Evolutionary conservation across 2,797 vertebrate genomes (phyloP).

Genomic region (Gymnoscopelus braueri): DNA sequence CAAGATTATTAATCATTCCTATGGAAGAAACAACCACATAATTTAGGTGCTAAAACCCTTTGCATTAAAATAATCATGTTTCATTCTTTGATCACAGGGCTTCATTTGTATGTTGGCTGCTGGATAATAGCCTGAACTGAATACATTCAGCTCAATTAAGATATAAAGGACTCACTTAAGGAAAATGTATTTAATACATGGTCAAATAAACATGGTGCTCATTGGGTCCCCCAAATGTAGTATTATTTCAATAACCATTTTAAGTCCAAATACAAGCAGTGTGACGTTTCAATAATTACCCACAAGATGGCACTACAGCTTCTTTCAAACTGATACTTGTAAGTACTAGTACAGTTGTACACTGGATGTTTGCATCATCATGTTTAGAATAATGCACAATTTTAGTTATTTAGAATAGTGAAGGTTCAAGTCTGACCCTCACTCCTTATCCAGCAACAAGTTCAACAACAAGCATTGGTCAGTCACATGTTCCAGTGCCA

Average conservation of each 20-base stretch:
- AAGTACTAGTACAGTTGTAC: too few relatives aligned
- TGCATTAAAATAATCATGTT: neutral
- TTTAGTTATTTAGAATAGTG: too few relatives aligned
- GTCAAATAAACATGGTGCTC: neutral
- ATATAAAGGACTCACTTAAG: neutral
- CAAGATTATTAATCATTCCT: neutral
- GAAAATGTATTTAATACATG: neutral
- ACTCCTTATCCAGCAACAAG: too few relatives aligned
- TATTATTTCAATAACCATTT: neutral
- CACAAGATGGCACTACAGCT: slow-evolving; percentile 37
- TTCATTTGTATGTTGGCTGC: slow-evolving; percentile 11
- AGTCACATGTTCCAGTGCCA: too few relatives aligned
- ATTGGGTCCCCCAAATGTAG: neutral
- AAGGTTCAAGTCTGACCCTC: too few relatives aligned
- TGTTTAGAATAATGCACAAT: too few relatives aligned
- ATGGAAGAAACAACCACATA: neutral
- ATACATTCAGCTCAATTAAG: too few relatives aligned
- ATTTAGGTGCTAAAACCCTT: neutral
- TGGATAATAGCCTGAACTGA: neutral
- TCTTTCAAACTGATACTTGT: neutral
- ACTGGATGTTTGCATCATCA: too few relatives aligned
- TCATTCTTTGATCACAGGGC: neutral
- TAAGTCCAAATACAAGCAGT: neutral
- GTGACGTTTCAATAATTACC: slow-evolving; percentile 4
- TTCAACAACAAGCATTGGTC: too few relatives aligned